A percentile compares a stretch with the other conserved stretches of the same genome.
phyloP scores from a whole-genome alignment of 2,888 invertebrate genomes.

The Pinctada fucata region DNA sequence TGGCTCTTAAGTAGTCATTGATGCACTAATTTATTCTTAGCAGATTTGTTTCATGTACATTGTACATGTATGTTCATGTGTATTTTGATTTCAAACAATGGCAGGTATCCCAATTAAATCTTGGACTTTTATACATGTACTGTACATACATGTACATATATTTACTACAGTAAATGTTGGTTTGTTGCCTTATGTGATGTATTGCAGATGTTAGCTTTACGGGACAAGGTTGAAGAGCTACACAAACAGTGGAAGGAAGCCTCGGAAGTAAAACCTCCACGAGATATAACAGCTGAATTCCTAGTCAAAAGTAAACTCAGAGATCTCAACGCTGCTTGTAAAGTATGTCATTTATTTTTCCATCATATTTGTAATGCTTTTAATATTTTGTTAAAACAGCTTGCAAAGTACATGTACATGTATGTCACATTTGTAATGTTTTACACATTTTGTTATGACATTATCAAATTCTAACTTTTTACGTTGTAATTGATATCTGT shows the following conservation, averaged over 20 bases:
- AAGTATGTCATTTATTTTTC: slow-evolving; percentile 73
- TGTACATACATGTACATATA: too few species aligned
- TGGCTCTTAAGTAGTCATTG: too few species aligned
- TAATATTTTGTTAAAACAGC: too few species aligned
- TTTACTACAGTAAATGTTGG: too few species aligned
- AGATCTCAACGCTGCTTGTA: slow-evolving; percentile 82
- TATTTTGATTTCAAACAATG: not conserved
- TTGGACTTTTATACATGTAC: too few species aligned
- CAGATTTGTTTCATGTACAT: not conserved
- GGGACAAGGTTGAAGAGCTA: slow-evolving; percentile 82
- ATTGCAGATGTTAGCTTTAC: slow-evolving; percentile 81
- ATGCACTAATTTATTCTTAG: not conserved
- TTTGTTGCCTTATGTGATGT: slow-evolving; percentile 33
- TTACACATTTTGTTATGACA: not conserved
- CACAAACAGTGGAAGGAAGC: slow-evolving; percentile 79
- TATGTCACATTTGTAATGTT: not conserved
- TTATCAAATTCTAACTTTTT: too few species aligned
- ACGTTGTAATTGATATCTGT: too few species aligned
- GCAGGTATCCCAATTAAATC: too few species aligned
- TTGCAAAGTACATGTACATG: not conserved
- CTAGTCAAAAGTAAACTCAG: slow-evolving; percentile 82
- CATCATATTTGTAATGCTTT: too few species aligned
- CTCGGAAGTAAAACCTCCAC: slow-evolving; percentile 77
- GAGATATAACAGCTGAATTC: slow-evolving; percentile 85
- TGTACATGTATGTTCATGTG: not conserved